Evolutionary conservation across 2,113 vertebrate species (phyloP).

Genomic region (Climacteris rufus): DNA sequence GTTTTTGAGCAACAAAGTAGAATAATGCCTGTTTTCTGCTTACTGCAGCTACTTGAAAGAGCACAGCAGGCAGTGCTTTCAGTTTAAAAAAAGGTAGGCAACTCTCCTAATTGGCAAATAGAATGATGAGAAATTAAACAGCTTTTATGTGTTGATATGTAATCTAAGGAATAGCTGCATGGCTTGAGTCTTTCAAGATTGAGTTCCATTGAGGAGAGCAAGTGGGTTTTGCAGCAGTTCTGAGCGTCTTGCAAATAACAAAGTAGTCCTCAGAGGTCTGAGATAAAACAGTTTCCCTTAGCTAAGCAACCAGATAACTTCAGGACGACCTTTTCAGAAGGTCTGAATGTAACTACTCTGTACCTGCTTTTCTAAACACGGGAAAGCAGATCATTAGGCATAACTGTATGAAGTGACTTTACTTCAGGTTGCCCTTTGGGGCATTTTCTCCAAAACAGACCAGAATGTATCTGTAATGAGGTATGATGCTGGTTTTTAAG

Average conservation of each 20-base stretch:
- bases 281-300: not conserved
- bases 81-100: not conserved
- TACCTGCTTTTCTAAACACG: not conserved
- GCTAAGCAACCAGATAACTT: not conserved
- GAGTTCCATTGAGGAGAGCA: not conserved
- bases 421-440: not conserved
- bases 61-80: fast-evolving
- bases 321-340: not conserved
- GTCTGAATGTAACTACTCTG: not conserved
- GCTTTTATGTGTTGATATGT: not conserved
- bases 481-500: not conserved
- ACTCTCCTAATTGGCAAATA: not conserved
- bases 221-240: not conserved
- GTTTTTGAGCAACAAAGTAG: not conserved
- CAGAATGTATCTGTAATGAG: not conserved
- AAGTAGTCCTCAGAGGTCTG: not conserved
- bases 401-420: not conserved
- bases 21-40: not conserved
- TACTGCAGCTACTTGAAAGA: not conserved
- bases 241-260: not conserved
- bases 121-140: not conserved
- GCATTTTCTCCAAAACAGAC: not conserved
- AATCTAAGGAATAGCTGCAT: not conserved
- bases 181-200: not conserved
- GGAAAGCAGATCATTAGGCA: not conserved